phyloP scores from a whole-genome alignment of 2,888 invertebrate genomes.

The Ceramica pisi region DNA sequence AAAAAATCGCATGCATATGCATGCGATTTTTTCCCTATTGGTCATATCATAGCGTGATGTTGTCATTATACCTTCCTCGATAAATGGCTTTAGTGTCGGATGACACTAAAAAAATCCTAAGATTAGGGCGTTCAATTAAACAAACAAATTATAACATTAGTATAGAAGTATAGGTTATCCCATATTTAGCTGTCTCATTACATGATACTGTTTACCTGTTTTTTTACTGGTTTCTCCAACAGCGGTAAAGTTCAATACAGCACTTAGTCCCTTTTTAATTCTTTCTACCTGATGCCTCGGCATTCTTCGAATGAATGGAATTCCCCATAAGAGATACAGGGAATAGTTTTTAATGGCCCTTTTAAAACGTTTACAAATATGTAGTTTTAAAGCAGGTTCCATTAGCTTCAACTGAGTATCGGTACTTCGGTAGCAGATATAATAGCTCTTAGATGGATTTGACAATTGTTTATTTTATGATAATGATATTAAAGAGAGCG shows the following conservation, averaged over 20 bases:
- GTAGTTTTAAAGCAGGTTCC: slow-evolving; percentile 3
- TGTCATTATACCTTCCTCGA: too few species aligned
- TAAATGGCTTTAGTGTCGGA: too few species aligned
- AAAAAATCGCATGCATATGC: too few species aligned
- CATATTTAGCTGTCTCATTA: slow-evolving; percentile 1
- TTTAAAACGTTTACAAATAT: slow-evolving; percentile 31
- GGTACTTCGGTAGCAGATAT: neutral
- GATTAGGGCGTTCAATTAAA: too few species aligned
- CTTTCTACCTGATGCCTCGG: slow-evolving; percentile 57
- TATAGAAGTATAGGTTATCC: neutral
- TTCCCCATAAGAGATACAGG: slow-evolving; percentile 20
- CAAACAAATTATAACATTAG: too few species aligned
- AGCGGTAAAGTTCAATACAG: slow-evolving; percentile 8
- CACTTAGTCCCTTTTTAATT: slow-evolving; percentile 35
- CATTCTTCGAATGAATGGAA: slow-evolving; percentile 60
- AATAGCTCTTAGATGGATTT: neutral
- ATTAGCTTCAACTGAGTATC: slow-evolving; percentile 8
- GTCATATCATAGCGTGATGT: too few species aligned
- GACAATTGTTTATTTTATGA: neutral
- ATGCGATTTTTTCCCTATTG: too few species aligned
- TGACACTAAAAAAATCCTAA: too few species aligned
- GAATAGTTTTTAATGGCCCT: slow-evolving; percentile 14
- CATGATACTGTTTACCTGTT: neutral
- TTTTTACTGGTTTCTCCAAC: slow-evolving; percentile 16
- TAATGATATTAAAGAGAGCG: neutral